Conservation (phyloP, 64 coral and sea anemone genomes). For the Trachythela sp. region DNA sequence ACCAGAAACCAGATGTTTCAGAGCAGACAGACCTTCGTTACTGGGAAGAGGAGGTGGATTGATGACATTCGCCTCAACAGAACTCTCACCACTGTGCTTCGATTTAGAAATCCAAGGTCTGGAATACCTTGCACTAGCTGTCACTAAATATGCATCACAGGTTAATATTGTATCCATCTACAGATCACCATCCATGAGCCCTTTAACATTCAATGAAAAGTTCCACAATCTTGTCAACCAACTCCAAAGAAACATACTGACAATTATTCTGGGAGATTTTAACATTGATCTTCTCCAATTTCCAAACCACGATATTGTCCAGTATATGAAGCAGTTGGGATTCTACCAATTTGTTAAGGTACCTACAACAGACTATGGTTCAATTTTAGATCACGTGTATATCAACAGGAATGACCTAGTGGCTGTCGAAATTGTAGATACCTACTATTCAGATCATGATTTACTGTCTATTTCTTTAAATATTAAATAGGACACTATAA, state of each 20-base stretch:
- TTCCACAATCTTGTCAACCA: background rate
- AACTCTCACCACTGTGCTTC: background rate
- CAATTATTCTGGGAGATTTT: slow-evolving; percentile 7
- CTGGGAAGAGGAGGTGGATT: background rate
- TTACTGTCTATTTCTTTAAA: background rate
- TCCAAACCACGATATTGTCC: slow-evolving; percentile 4
- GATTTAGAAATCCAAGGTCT: background rate
- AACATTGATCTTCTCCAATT: background rate
- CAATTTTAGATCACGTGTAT: background rate
- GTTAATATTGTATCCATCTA: background rate
- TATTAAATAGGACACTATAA: background rate
- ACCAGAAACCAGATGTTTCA: slow-evolving; percentile 5
- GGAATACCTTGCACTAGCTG: background rate
- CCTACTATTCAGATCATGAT: background rate
- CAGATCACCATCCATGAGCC: background rate
- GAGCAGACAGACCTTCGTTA: background rate
- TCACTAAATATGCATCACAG: background rate
- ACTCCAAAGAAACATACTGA: background rate
- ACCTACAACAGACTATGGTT: background rate
- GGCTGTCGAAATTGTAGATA: slow-evolving; percentile 5
- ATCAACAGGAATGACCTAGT: background rate
- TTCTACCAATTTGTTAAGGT: background rate
- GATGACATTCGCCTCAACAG: background rate
- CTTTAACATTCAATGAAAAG: background rate
- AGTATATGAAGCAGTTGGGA: background rate